A percentile compares a stretch with the other conserved stretches of the same genome.
phyloP scores from a whole-genome alignment of 2,888 invertebrate genomes.

The Clistopyga incitator region DNA sequence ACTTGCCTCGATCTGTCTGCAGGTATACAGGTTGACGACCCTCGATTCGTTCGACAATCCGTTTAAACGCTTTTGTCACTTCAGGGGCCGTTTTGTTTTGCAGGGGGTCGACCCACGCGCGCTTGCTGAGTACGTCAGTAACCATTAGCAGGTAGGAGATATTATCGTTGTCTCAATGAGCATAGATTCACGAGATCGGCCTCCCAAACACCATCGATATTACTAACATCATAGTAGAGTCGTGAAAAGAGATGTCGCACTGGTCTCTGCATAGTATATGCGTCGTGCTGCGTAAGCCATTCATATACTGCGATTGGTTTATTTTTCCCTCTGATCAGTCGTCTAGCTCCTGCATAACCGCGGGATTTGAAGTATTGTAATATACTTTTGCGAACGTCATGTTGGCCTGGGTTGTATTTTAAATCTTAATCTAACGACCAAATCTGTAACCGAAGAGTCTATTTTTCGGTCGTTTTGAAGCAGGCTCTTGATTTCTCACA shows the following conservation, averaged over 20 bases:
- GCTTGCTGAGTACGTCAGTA: conserved; percentile 70
- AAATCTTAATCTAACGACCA: neutral
- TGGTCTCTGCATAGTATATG: too few species aligned
- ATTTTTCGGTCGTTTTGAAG: neutral
- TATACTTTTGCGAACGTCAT: too few species aligned
- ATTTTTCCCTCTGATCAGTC: neutral
- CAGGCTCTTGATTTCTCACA: neutral
- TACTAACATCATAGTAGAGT: conserved; percentile 31
- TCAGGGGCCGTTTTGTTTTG: conserved; percentile 45
- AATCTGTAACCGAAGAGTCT: neutral
- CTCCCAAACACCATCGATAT: conserved; percentile 48
- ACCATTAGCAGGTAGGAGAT: conserved; percentile 63
- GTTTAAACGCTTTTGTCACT: neutral
- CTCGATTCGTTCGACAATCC: conserved; percentile 24
- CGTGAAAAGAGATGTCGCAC: conserved; percentile 37
- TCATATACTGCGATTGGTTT: neutral
- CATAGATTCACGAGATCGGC: too few species aligned
- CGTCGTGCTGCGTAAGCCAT: neutral
- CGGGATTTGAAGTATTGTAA: too few species aligned
- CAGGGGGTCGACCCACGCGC: conserved; percentile 64
- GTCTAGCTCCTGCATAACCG: too few species aligned
- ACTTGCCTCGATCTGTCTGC: conserved; percentile 68
- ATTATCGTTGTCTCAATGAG: conserved; percentile 52
- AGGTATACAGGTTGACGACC: conserved; percentile 45
- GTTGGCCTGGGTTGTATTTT: too few species aligned